Percentiles rank a stretch among this genome's conserved stretches.
Conservation (phyloP, 2,113 vertebrate species). For the Daubentonia madagascariensis region DNA sequence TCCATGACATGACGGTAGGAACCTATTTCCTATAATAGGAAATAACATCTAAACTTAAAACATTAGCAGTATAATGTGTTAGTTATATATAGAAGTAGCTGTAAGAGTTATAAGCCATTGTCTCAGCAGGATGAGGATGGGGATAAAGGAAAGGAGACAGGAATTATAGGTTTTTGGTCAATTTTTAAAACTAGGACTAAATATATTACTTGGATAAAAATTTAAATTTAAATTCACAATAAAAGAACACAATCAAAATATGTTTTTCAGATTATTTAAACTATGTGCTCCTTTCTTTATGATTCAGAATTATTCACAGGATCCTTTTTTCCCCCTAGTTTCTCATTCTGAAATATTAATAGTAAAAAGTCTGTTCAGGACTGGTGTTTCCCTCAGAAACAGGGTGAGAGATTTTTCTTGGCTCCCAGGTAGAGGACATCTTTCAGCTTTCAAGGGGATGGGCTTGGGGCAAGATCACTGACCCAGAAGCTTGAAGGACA, state of each 20-base stretch:
- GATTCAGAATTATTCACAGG: neutral
- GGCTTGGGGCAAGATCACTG: neutral
- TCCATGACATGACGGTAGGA: neutral
- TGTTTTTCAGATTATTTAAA: neutral
- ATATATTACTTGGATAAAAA: slow-evolving; percentile 15
- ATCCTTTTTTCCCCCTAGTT: neutral
- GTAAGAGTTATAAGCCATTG: neutral
- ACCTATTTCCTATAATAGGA: neutral
- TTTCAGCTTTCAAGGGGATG: neutral
- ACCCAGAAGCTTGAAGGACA: neutral
- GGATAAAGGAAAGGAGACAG: neutral
- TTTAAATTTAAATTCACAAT: neutral
- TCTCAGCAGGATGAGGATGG: neutral
- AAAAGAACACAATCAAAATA: neutral
- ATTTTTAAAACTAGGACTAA: slow-evolving; percentile 43
- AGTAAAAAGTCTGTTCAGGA: neutral
- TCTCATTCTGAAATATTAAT: neutral
- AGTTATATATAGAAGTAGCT: neutral
- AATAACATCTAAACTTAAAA: neutral
- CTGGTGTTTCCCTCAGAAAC: neutral
- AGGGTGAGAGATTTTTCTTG: neutral
- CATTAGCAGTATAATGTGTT: neutral
- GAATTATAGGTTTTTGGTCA: neutral
- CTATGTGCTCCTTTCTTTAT: neutral
- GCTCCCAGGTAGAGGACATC: neutral